Evolutionary conservation across 2,888 invertebrate species (phyloP).

Genomic region (Sepioteuthis lessoniana): DNA sequence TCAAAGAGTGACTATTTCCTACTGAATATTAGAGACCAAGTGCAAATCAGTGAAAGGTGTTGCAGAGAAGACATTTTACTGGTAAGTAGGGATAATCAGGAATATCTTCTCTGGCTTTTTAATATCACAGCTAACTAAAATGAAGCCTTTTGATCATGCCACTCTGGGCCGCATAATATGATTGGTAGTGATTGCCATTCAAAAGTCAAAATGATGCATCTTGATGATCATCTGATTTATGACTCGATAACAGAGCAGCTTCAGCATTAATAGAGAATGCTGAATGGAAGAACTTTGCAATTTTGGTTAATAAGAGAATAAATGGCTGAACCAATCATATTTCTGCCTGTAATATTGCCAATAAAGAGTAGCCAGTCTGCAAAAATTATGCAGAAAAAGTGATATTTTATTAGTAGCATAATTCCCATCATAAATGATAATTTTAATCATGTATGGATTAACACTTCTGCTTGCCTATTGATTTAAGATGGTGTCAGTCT

Average conservation of each 20-base stretch:
- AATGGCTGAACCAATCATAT: neutral
- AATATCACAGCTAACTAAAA: constrained; percentile 15
- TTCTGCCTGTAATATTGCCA: neutral
- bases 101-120: neutral
- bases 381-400: no score
- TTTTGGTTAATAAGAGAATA: neutral
- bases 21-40: neutral
- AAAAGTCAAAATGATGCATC: neutral
- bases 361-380: neutral
- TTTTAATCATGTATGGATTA: no score
- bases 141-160: neutral
- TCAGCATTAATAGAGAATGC: neutral
- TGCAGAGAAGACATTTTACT: neutral
- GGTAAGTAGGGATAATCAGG: neutral
- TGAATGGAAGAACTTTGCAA: neutral
- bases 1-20: neutral
- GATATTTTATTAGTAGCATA: no score
- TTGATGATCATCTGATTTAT: neutral
- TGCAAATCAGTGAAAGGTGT: neutral
- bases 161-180: neutral
- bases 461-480: no score
- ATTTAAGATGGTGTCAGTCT: no score
- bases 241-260: neutral
- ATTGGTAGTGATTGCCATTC: neutral
- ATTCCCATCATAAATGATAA: no score